phyloP scores from a whole-genome alignment of 1,140 invertebrate genomes.

The Sycophila sp. region DNA sequence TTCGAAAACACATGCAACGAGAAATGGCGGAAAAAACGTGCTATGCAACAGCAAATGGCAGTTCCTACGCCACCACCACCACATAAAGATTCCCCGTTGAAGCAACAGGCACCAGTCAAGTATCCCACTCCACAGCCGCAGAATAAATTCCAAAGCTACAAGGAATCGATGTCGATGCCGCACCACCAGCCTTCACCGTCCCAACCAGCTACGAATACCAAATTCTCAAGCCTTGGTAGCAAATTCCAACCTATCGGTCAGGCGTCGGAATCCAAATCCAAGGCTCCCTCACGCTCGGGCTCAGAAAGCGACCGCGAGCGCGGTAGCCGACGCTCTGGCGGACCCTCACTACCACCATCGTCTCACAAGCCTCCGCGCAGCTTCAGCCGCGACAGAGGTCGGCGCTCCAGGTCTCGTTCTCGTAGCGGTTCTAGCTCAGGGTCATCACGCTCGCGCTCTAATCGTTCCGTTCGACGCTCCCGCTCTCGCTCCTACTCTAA shows the following conservation, averaged over 20 bases:
- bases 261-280: conserved; percentile 11
- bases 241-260: conserved; percentile 65
- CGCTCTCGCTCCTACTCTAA: conserved; percentile 63
- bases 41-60: conserved; percentile 36
- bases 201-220: conserved; percentile 16
- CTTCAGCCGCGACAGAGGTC: neutral
- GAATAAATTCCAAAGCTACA: conserved; percentile 59
- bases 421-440: conserved; percentile 67
- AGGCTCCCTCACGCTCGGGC: conserved; percentile 56
- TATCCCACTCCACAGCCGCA: conserved; percentile 60
- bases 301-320: conserved; percentile 62
- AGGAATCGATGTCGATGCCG: conserved; percentile 48
- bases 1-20: conserved; percentile 62
- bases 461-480: conserved; percentile 66
- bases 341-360: neutral
- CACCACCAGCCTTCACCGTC: conserved; percentile 38
- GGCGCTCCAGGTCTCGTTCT: conserved; percentile 66
- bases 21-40: conserved; percentile 61
- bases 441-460: conserved; percentile 64
- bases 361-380: conserved; percentile 42
- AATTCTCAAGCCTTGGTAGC: conserved; percentile 55
- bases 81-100: conserved; percentile 54
- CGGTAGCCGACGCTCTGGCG: conserved; percentile 44
- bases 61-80: conserved; percentile 65
- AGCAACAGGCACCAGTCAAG: conserved; percentile 51